Conservation (phyloP, 2,113 vertebrate genomes). For the Salminus brasiliensis region DNA sequence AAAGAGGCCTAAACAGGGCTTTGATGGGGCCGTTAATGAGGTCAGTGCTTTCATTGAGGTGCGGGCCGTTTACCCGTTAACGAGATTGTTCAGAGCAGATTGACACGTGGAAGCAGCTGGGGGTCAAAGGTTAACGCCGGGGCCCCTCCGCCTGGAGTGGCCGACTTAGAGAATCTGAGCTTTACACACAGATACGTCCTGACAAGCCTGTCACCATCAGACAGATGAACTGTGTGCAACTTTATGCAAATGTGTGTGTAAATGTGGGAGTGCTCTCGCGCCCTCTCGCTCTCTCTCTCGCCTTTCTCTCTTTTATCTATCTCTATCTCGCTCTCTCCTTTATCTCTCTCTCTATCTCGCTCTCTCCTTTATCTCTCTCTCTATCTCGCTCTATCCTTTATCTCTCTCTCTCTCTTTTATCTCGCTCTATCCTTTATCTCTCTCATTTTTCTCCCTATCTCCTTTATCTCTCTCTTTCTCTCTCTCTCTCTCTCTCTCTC, state of each 20-base stretch:
- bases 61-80: constrained; percentile 48
- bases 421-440: no score
- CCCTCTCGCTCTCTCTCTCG: not conserved
- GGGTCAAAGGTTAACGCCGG: constrained; percentile 44
- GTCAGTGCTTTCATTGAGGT: constrained; percentile 53
- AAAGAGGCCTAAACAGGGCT: constrained; percentile 41
- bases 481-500: no score
- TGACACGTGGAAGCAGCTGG: constrained; percentile 41
- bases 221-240: constrained; percentile 7
- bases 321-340: not conserved
- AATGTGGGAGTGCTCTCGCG: no score
- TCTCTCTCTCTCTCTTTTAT: no score
- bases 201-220: constrained; percentile 11
- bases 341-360: not conserved
- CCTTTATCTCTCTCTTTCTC: no score
- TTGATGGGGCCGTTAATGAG: constrained; percentile 56
- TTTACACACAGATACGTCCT: constrained; percentile 15
- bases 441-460: no score
- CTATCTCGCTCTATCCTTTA: no score
- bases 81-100: constrained; percentile 38
- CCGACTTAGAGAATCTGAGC: constrained; percentile 22
- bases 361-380: no score
- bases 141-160: not conserved
- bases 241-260: constrained; percentile 36
- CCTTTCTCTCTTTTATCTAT: not conserved